These are phyloP conservation scores for Pandemis corylana DNA, from an alignment of 2,888 invertebrate species.

Conservation along the genomic window DNA sequence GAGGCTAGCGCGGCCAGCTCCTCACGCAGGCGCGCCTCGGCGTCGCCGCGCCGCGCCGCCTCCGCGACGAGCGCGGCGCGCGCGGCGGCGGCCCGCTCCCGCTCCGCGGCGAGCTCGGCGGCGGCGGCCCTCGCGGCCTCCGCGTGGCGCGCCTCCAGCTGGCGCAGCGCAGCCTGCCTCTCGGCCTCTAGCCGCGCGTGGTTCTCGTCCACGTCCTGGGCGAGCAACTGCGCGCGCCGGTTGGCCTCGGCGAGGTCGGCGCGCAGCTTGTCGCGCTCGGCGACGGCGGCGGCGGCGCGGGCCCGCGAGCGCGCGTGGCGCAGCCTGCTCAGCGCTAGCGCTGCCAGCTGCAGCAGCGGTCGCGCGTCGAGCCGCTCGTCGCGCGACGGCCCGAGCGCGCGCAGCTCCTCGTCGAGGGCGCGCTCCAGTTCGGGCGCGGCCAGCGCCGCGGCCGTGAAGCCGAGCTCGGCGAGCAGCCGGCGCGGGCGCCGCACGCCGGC, in stretches of 20 bases:
- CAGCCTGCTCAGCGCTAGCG: conserved; percentile 87
- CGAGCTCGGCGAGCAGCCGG: conserved; percentile 87
- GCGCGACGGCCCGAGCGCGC: conserved; percentile 51
- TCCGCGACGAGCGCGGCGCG: conserved; percentile 87
- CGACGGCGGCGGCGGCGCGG: conserved; percentile 87
- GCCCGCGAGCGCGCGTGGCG: conserved; percentile 90
- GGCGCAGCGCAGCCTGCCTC: conserved; percentile 88
- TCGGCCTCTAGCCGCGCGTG: conserved; percentile 93
- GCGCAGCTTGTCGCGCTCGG: conserved; percentile 92
- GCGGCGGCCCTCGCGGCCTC: conserved; percentile 90
- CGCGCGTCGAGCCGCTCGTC: conserved; percentile 54
- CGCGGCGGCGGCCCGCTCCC: conserved; percentile 88
- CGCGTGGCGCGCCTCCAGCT: conserved; percentile 90
- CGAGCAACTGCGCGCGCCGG: conserved; percentile 90
- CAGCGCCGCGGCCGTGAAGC: conserved; percentile 85
- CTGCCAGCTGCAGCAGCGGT: conserved; percentile 83
- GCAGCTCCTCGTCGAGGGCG: conserved; percentile 88
- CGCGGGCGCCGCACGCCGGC: conserved; percentile 88
- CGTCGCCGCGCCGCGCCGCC: conserved; percentile 86
- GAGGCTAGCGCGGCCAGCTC: conserved; percentile 86
- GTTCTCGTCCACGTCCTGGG: conserved; percentile 96
- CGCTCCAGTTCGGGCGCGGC: conserved; percentile 86
- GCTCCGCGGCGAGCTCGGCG: conserved; percentile 88
- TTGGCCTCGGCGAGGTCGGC: conserved; percentile 93
- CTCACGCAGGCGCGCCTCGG: conserved; percentile 87